Percentiles rank a stretch among this genome's conserved stretches.
Evolutionary conservation across 2,888 invertebrate genomes (phyloP).

Genomic region (Labia minor): DNA sequence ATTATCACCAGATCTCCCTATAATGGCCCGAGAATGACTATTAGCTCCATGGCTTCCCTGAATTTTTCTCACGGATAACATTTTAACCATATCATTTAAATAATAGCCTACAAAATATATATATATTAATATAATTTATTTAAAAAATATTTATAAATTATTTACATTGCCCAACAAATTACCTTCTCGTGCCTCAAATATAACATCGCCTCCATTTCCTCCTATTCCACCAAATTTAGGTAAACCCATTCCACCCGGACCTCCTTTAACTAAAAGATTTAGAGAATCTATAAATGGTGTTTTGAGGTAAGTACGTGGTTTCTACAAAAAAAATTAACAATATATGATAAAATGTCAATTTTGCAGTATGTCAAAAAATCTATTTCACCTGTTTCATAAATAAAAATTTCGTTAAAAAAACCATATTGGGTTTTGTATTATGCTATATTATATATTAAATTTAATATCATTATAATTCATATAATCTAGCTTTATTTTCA

Average conservation of each 20-base stretch:
- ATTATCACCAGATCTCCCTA: conserved; percentile 64
- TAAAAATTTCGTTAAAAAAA: neutral
- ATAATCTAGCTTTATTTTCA: too few species aligned
- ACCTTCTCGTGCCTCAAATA: conserved; percentile 54
- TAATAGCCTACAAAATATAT: conserved; percentile 26
- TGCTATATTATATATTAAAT: too few species aligned
- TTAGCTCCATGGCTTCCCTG: conserved; percentile 61
- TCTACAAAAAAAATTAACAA: neutral
- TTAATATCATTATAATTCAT: too few species aligned
- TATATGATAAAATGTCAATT: neutral
- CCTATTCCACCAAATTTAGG: conserved; percentile 80
- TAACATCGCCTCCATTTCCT: conserved; percentile 82
- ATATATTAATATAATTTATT: too few species aligned
- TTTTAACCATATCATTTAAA: conserved; percentile 34
- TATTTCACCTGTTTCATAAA: neutral
- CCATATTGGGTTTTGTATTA: too few species aligned
- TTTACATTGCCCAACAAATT: too few species aligned
- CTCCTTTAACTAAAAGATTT: conserved; percentile 67
- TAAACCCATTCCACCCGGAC: conserved; percentile 67
- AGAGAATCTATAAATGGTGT: conserved; percentile 67
- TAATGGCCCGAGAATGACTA: conserved; percentile 59
- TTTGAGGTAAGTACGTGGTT: conserved; percentile 40
- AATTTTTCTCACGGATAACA: conserved; percentile 47
- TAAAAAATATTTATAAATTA: conserved; percentile 27
- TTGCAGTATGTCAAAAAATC: neutral